Conservation (phyloP, 2,888 invertebrate genomes). For the Lithophane semibrunnea region DNA sequence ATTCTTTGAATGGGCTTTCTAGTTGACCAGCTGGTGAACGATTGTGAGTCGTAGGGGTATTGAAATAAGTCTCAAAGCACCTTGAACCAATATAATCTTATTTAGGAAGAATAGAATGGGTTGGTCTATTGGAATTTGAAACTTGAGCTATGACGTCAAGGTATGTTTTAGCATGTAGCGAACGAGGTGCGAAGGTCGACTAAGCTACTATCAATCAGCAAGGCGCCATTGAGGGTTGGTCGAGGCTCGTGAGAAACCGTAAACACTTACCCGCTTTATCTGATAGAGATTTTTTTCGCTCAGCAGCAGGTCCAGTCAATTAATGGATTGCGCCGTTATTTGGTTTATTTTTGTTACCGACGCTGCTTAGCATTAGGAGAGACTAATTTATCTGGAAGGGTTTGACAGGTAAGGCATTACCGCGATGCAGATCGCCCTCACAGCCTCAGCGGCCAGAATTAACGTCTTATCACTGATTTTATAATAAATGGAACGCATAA, state of each 20-base stretch:
- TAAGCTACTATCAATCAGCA: conserved; percentile 89
- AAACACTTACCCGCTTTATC: conserved; percentile 90
- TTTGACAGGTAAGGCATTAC: conserved; percentile 85
- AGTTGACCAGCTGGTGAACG: conserved; percentile 49
- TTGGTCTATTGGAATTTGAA: conserved; percentile 50
- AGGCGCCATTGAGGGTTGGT: conserved; percentile 90
- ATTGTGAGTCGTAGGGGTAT: conserved; percentile 62
- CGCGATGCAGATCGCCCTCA: conserved; percentile 78
- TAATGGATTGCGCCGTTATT: conserved; percentile 89
- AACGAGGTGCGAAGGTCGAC: conserved; percentile 83
- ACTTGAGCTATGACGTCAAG: conserved; percentile 65
- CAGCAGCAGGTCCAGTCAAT: conserved; percentile 88
- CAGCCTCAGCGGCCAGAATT: conserved; percentile 71
- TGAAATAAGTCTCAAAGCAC: conserved; percentile 61
- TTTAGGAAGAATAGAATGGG: conserved; percentile 66
- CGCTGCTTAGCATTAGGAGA: conserved; percentile 84
- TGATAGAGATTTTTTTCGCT: conserved; percentile 87
- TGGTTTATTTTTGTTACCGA: conserved; percentile 86
- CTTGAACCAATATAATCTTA: conserved; percentile 54
- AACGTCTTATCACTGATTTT: conserved; percentile 73
- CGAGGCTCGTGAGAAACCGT: conserved; percentile 89
- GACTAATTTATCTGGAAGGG: conserved; percentile 86
- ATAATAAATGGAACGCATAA: conserved; percentile 72
- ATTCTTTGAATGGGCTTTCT: conserved; percentile 88
- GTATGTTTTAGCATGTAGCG: conserved; percentile 65